phyloP scores from a whole-genome alignment of 2,888 invertebrate genomes.

The Callimorpha dominula region DNA sequence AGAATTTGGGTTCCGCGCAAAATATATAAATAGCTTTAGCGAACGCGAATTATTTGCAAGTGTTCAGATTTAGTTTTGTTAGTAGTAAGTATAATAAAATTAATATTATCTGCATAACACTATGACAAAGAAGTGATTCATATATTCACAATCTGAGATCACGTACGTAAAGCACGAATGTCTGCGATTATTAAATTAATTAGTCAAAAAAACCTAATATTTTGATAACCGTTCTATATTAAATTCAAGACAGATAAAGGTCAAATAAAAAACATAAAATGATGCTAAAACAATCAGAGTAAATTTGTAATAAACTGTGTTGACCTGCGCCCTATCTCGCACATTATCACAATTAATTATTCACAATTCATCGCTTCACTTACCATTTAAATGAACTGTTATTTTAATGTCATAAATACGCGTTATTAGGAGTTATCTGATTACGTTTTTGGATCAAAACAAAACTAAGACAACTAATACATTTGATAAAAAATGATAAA shows the following conservation, averaged over 20 bases:
- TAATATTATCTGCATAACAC: too few relatives aligned
- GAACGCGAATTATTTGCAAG: too few relatives aligned
- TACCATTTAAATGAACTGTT: background rate
- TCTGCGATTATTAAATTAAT: background rate
- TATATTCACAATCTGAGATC: too few relatives aligned
- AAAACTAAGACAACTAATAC: background rate
- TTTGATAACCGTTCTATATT: background rate
- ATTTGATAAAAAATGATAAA: background rate
- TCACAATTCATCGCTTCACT: background rate
- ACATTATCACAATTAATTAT: slow-evolving; percentile 8
- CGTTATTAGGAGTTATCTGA: background rate
- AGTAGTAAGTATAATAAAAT: background rate
- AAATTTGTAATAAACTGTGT: slow-evolving; percentile 10
- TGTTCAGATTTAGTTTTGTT: background rate
- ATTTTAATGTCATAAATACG: background rate
- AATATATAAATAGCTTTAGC: too few relatives aligned
- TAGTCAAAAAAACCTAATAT: background rate
- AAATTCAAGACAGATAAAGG: background rate
- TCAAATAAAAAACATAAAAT: background rate
- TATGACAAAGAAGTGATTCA: background rate
- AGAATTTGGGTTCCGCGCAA: too few relatives aligned
- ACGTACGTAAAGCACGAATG: background rate
- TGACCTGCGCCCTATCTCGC: slow-evolving; percentile 13
- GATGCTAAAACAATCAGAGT: background rate
- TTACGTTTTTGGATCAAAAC: background rate